Evolutionary conservation across 2,113 vertebrate genomes (phyloP), one percentile per base, ranked within the genome.

Genomic region (Lutjanus erythropterus): DNA sequence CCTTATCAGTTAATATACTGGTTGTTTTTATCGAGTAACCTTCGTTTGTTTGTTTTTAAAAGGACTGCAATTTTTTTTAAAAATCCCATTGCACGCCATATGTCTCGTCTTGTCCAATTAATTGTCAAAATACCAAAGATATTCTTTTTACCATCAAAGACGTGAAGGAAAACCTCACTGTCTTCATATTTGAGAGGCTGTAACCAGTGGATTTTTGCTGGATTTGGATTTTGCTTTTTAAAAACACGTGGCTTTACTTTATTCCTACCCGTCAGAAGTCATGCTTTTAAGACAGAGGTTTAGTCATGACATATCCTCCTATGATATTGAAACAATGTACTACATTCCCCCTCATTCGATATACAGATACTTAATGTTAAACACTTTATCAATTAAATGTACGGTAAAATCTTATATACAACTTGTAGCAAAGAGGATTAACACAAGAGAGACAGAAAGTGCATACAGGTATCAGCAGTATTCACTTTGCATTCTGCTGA

Each of bases 401-500:
- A n/a, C 16, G 33, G 6, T 31, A 58, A 1, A 29, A 4, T 33
- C 25, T 39, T 25, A 16, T 56, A 4, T 10, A 3, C 19, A 77
- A 46, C 3, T 62, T 64, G 33, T 35, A 53, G 7, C 27, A 33
- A 31, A 7, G 29, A 41, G 9, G 0, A 27, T 52, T 39, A 49
- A 31, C 31, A 58, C 55, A 49, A 2, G 1, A 41, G 8, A 23
- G 31, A 52, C 59, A 55, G 27, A n/a, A 29, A 50, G 18, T 11
- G 9, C 46, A 29, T 39, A 42, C 0, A 75, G 37, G 61, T 50
- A 41, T 64, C 59, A 71, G 59, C 72, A 50, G 37, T 33, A 31
- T 70, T 68, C 56, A 8, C 66, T 86, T 84, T 81, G 25, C 84
- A 81, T 87, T 86, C 47, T 86, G 83, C 89, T 91, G 83, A 90